Evolutionary conservation across 2,888 invertebrate genomes (phyloP), one percentile per base, ranked within the genome.

Genomic region (Agrypnus murinus): DNA sequence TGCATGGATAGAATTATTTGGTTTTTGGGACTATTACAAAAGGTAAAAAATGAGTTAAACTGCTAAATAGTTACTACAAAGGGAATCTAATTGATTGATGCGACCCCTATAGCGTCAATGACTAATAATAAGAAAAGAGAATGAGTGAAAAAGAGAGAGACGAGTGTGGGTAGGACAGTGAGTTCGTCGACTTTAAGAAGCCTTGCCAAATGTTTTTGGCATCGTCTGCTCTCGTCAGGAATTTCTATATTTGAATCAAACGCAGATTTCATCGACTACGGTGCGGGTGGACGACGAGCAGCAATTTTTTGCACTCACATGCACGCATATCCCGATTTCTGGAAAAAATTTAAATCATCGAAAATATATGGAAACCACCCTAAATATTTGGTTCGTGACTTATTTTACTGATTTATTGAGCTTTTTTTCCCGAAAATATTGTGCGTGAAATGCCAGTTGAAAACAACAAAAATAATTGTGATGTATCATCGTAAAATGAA

Each of bases 171-270:
- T 59, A 31, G 50, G 59, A 64, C 15, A 31, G 48, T 32, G 74
- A 71, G 77, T 77, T 77, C 77, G 75, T 73, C 75, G 77, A 77
- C 77, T 73, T 62, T 64, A 63, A 62, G 62, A 74, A 68, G 71
- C 73, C 64, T 73, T 77, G 77, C 77, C 77, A 77, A 76, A 74
- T 73, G 74, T 69, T 74, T 73, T 76, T 77, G 77, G 77, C 77
- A 77, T 74, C 72, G 62, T 74, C 71, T 72, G 74, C 69, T 63
- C 62, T 45, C 55, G 53, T 62, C 46, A 64, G 69, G 75, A 71
- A 75, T 75, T 73, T 75, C 75, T 75, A 75, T 73, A 75, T 75
- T 73, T 72, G 71, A 65, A 67, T 69, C 64, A 69, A 64, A 46
- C 64, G 69, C 64, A 58, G 50, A 69, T 69, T 58, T 69, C 5